Evolutionary conservation across 2,113 vertebrate genomes (phyloP).

Genomic region (Camelus bactrianus): DNA sequence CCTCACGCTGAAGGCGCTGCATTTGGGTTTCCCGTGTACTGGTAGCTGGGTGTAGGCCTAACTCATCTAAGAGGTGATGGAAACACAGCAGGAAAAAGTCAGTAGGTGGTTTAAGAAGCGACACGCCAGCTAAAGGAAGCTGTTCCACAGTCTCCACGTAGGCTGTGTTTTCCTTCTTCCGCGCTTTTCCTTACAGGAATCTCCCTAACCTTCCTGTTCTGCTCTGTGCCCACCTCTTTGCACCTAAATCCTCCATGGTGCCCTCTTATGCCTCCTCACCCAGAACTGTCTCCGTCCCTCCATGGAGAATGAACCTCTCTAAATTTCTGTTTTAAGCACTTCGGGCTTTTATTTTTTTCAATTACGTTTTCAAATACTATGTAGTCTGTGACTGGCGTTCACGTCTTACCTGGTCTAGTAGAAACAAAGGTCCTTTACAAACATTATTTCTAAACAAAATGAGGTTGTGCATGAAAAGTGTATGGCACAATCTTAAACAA

Average conservation of each 20-base stretch:
- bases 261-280: background rate
- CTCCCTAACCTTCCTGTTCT: background rate
- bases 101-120: background rate
- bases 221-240: background rate
- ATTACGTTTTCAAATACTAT: background rate
- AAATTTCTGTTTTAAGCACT: background rate
- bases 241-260: background rate
- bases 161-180: background rate
- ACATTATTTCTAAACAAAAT: constrained; percentile 6
- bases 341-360: background rate
- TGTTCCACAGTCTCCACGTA: background rate
- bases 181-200: background rate
- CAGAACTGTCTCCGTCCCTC: background rate
- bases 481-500: background rate
- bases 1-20: background rate
- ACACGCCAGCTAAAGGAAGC: background rate
- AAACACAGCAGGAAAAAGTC: background rate
- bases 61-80: background rate
- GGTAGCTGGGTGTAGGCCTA: background rate
- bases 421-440: background rate
- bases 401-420: background rate
- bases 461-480: background rate
- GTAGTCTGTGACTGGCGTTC: background rate
- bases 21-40: background rate
- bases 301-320: background rate